phyloP scores from a whole-genome alignment of 2,888 invertebrate genomes.

The Pherbina coryleti region DNA sequence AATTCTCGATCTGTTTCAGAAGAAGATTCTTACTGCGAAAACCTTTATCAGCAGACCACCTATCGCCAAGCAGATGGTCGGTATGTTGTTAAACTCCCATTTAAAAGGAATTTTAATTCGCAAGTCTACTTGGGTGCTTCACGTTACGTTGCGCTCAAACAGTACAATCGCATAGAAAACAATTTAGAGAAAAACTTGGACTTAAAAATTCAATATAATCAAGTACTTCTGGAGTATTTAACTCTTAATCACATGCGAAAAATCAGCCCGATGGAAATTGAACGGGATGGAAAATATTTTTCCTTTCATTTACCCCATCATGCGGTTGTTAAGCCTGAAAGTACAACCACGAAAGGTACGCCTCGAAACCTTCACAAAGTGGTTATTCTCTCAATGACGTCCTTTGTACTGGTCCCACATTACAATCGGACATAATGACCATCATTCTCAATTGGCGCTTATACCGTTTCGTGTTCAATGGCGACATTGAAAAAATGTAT shows the following conservation, averaged over 20 bases:
- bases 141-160: neutral
- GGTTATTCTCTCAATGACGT: neutral
- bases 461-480: slow-evolving; percentile 18
- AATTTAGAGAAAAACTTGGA: neutral
- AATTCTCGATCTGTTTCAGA: neutral
- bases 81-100: neutral
- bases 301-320: neutral
- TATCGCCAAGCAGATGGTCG: neutral
- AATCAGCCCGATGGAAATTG: neutral
- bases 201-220: neutral
- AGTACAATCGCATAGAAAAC: neutral
- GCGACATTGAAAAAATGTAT: slow-evolving; percentile 19
- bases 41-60: neutral
- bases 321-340: neutral
- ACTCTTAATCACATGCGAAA: neutral
- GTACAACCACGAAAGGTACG: neutral
- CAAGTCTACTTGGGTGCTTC: neutral
- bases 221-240: neutral
- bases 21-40: neutral
- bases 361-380: neutral
- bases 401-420: neutral
- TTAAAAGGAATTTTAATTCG: neutral
- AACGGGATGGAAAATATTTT: neutral
- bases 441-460: slow-evolving; percentile 16
- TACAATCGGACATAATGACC: neutral